phyloP scores from a whole-genome alignment of 2,888 invertebrate species.

The Rhamphomyia laevipes region DNA sequence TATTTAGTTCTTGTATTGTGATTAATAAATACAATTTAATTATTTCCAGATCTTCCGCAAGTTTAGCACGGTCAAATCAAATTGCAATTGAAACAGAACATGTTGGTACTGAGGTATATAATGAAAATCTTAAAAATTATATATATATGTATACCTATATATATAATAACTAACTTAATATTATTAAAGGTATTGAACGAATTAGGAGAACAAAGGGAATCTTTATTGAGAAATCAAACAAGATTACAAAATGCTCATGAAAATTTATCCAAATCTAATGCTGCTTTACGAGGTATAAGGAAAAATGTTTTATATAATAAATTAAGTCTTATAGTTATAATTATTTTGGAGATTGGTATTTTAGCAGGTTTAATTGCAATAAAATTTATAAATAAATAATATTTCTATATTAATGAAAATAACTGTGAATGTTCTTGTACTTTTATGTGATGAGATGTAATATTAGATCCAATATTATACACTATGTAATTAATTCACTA shows the following conservation, averaged over 20 bases:
- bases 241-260: slow-evolving; percentile 60
- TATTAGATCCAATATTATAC: too few relatives aligned
- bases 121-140: background rate
- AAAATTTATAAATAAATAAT: slow-evolving; percentile 42
- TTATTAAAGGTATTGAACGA: slow-evolving; percentile 51
- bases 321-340: slow-evolving; percentile 58
- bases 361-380: slow-evolving; percentile 50
- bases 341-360: slow-evolving; percentile 56
- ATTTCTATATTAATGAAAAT: background rate
- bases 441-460: too few relatives aligned
- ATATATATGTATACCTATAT: background rate
- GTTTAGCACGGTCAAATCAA: slow-evolving; percentile 56
- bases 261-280: slow-evolving; percentile 51
- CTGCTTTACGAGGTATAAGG: slow-evolving; percentile 53
- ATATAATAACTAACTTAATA: background rate
- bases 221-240: slow-evolving; percentile 51
- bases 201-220: slow-evolving; percentile 62
- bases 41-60: slow-evolving; percentile 43
- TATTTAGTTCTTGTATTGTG: too few relatives aligned
- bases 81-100: slow-evolving; percentile 70
- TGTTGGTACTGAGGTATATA: slow-evolving; percentile 52
- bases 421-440: too few relatives aligned
- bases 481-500: too few relatives aligned
- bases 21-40: too few relatives aligned
- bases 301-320: slow-evolving; percentile 64